Evolutionary conservation across 2,797 vertebrate genomes (phyloP).

Genomic region (Schizopygopsis pylzovi): DNA sequence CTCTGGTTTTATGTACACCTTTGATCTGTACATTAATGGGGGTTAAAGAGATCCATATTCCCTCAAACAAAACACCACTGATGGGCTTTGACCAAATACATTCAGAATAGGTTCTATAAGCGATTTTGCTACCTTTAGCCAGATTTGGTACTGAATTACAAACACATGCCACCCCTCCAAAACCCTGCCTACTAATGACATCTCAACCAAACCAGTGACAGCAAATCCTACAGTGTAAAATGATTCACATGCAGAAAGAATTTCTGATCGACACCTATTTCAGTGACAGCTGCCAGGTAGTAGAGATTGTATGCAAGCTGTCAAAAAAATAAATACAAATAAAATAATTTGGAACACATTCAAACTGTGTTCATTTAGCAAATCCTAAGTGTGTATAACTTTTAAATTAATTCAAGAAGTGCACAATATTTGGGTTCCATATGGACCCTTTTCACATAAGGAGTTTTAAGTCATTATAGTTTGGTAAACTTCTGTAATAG

Average conservation of each 20-base stretch:
- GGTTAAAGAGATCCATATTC: conserved; percentile 33
- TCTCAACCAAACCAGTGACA: neutral
- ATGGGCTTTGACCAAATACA: neutral
- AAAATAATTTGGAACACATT: neutral
- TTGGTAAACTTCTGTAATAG: neutral
- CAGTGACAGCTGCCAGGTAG: neutral
- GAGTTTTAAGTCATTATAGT: neutral
- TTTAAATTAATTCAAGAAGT: neutral
- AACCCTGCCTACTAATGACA: neutral
- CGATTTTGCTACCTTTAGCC: neutral
- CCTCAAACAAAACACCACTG: neutral
- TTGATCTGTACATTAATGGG: conserved; percentile 14
- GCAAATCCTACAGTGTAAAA: neutral
- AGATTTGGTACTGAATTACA: neutral
- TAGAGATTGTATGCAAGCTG: neutral
- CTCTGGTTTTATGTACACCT: conserved; percentile 22
- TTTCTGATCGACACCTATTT: neutral
- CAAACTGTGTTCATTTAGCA: neutral
- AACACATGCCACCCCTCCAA: neutral
- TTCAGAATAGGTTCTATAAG: neutral
- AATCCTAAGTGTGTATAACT: neutral
- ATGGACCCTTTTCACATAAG: neutral
- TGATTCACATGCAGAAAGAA: neutral
- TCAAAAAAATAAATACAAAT: neutral
- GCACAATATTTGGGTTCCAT: neutral